Evolutionary conservation across 1,140 invertebrate genomes (phyloP).

Genomic region (Tetramorium simillimum): DNA sequence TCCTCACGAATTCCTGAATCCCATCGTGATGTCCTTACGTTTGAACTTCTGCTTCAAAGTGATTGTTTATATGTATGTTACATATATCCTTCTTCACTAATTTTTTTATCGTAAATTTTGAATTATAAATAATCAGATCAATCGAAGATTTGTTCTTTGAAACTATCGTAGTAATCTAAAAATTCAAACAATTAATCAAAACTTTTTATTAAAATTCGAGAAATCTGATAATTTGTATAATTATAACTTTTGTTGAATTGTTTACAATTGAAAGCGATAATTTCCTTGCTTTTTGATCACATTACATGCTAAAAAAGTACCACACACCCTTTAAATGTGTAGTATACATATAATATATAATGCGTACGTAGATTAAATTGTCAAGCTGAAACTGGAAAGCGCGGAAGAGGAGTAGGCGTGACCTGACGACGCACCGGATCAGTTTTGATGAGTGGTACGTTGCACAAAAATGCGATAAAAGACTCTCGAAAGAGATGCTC

Average conservation of each 20-base stretch:
- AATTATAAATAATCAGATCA: background rate
- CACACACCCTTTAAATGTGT: background rate
- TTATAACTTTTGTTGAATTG: background rate
- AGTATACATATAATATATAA: background rate
- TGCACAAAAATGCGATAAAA: slow-evolving; percentile 38
- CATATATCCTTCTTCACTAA: background rate
- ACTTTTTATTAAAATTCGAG: background rate
- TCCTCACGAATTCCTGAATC: background rate
- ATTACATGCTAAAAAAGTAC: background rate
- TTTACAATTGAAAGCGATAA: background rate
- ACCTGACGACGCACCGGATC: background rate
- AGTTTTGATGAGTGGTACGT: background rate
- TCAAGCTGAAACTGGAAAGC: background rate
- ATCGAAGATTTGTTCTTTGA: background rate
- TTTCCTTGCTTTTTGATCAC: background rate
- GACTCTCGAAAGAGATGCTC: slow-evolving; percentile 25
- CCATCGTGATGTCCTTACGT: background rate
- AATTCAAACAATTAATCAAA: background rate
- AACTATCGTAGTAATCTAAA: background rate
- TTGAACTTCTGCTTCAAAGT: background rate
- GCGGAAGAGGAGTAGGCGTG: background rate
- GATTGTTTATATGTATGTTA: too few relatives aligned
- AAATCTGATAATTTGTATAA: background rate
- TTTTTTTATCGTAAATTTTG: background rate
- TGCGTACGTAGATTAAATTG: background rate